A percentile compares a stretch with the other conserved stretches of the same genome.
phyloP scores from a whole-genome alignment of 1,140 invertebrate species.

The Pogonomyrmex californicus region DNA sequence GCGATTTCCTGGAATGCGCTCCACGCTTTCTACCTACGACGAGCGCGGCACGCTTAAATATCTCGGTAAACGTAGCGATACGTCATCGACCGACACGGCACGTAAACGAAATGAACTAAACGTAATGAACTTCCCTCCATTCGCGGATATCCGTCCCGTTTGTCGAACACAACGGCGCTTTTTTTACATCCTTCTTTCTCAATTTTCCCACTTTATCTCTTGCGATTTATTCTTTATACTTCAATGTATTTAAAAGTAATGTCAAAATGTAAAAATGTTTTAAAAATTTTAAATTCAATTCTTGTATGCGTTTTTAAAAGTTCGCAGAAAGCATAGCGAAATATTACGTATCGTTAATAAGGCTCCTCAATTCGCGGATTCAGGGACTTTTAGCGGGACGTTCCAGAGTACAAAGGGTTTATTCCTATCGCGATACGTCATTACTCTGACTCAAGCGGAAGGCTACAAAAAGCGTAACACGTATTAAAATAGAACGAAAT shows the following conservation, averaged over 20 bases:
- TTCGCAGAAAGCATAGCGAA: background rate
- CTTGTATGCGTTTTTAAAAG: background rate
- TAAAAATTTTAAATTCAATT: background rate
- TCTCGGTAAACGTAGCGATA: slow-evolving; percentile 20
- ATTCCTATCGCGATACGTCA: slow-evolving; percentile 41
- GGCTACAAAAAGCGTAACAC: slow-evolving; percentile 23
- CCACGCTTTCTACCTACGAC: slow-evolving; percentile 72
- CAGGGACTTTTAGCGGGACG: background rate
- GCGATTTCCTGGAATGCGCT: slow-evolving; percentile 68
- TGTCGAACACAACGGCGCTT: background rate
- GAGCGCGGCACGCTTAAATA: slow-evolving; percentile 1
- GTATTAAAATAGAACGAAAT: slow-evolving; percentile 44
- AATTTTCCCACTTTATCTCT: background rate
- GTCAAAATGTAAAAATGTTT: background rate
- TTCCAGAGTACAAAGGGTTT: slow-evolving; percentile 27
- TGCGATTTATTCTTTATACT: background rate
- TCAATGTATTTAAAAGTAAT: background rate
- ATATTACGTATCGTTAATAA: background rate
- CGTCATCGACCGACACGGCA: slow-evolving; percentile 26
- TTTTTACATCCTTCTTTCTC: background rate
- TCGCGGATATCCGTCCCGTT: background rate
- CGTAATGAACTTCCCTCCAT: background rate
- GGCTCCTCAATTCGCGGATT: background rate
- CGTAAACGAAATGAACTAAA: slow-evolving; percentile 1
- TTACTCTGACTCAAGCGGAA: slow-evolving; percentile 37